Evolutionary conservation across 1,140 invertebrate species (phyloP).

Genomic region (Sitophilus oryzae): DNA sequence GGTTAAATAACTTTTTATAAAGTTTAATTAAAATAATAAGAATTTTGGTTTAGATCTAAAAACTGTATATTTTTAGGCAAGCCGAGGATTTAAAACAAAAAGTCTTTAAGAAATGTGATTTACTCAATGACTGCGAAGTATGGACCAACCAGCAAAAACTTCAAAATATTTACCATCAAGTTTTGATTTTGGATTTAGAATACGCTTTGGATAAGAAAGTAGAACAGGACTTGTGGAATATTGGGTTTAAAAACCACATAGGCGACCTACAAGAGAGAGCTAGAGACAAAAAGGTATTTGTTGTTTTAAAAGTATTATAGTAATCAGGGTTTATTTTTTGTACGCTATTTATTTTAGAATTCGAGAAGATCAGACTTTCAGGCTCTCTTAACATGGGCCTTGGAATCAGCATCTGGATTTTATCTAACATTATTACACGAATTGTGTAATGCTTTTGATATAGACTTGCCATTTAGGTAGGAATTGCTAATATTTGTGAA

Average conservation of each 20-base stretch:
- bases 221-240: conserved; percentile 84
- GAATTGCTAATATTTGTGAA: background rate
- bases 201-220: conserved; percentile 86
- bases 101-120: conserved; percentile 57
- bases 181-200: conserved; percentile 73
- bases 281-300: conserved; percentile 66
- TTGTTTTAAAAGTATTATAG: background rate
- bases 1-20: too few species aligned
- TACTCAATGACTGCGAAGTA: conserved; percentile 55
- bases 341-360: conserved; percentile 49
- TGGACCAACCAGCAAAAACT: conserved; percentile 59
- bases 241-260: conserved; percentile 85
- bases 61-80: conserved; percentile 54
- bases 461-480: conserved; percentile 64
- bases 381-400: conserved; percentile 67
- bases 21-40: conserved; percentile 22
- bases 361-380: conserved; percentile 65
- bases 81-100: conserved; percentile 65
- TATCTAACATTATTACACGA: conserved; percentile 76
- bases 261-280: conserved; percentile 66
- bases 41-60: conserved; percentile 7
- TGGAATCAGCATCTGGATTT: conserved; percentile 79
- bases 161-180: conserved; percentile 73
- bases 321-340: background rate
- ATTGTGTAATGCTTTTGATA: conserved; percentile 72